These are phyloP conservation scores for Maniola jurtina DNA, from an alignment of 1,140 invertebrate genomes.

Conservation along the genomic window DNA sequence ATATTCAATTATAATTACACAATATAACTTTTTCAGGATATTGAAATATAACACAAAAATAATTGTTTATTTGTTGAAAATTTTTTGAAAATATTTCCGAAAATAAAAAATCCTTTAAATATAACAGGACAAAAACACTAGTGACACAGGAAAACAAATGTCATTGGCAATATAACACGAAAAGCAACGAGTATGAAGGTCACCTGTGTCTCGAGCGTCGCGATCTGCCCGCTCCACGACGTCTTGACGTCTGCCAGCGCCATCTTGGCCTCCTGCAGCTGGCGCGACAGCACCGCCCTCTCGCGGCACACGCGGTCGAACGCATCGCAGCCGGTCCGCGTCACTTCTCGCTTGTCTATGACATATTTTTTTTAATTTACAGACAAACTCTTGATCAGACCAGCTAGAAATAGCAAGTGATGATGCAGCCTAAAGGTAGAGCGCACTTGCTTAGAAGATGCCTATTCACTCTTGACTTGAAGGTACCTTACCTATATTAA, in stretches of 20 bases:
- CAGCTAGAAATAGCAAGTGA: too few species aligned
- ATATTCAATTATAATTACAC: too few species aligned
- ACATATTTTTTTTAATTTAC: not conserved
- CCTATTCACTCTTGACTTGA: too few species aligned
- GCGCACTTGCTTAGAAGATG: too few species aligned
- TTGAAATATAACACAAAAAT: too few species aligned
- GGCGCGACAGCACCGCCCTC: constrained; percentile 84
- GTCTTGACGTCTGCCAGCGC: constrained; percentile 93
- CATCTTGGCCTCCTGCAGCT: constrained; percentile 90
- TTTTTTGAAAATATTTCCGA: too few species aligned
- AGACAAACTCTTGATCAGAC: not conserved
- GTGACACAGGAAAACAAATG: not conserved
- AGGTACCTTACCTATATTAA: too few species aligned
- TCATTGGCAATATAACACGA: not conserved
- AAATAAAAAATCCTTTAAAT: not conserved
- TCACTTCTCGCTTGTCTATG: constrained; percentile 59
- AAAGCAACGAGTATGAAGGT: not conserved
- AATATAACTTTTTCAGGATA: too few species aligned
- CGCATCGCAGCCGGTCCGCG: constrained; percentile 51
- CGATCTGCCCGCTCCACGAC: constrained; percentile 93
- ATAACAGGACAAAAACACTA: not conserved
- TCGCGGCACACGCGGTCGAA: constrained; percentile 78
- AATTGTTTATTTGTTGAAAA: too few species aligned
- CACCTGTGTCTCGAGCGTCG: constrained; percentile 90
- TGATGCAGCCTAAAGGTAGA: too few species aligned